Conservation (phyloP, 2,888 invertebrate species). For the Frankliniella fusca region DNA sequence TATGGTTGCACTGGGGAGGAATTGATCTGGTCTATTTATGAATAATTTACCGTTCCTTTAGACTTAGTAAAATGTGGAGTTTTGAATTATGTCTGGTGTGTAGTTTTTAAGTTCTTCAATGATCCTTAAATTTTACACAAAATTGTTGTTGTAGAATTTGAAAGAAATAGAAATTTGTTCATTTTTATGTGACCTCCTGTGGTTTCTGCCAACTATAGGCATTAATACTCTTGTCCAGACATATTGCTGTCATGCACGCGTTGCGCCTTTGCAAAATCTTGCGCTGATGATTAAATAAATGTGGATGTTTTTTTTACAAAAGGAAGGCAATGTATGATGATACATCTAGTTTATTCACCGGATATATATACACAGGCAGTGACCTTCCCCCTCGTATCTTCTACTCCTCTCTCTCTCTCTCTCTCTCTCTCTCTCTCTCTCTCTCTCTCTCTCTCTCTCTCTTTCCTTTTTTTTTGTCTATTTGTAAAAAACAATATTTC, state of each 20-base stretch:
- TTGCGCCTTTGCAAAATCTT: too few species aligned
- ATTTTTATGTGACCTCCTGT: background rate
- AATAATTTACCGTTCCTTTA: background rate
- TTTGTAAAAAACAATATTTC: too few species aligned
- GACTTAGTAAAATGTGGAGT: background rate
- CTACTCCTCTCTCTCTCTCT: too few species aligned
- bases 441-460: too few species aligned
- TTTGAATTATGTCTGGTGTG: background rate
- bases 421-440: too few species aligned
- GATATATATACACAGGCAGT: conserved; percentile 8
- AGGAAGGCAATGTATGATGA: too few species aligned
- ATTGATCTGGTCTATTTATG: background rate
- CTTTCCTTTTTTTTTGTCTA: background rate
- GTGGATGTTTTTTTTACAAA: background rate
- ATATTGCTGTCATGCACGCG: too few species aligned
- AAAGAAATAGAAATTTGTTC: background rate
- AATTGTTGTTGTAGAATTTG: background rate
- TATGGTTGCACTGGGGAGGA: background rate
- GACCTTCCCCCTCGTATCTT: background rate
- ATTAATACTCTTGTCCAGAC: too few species aligned
- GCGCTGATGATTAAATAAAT: background rate
- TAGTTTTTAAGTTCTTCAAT: background rate
- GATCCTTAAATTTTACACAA: too few species aligned
- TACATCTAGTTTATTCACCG: background rate
- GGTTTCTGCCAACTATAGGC: background rate